A percentile compares a stretch with the other conserved stretches of the same genome.
Conservation (phyloP, 2,888 invertebrate genomes). For the Cremastinae sp. region DNA sequence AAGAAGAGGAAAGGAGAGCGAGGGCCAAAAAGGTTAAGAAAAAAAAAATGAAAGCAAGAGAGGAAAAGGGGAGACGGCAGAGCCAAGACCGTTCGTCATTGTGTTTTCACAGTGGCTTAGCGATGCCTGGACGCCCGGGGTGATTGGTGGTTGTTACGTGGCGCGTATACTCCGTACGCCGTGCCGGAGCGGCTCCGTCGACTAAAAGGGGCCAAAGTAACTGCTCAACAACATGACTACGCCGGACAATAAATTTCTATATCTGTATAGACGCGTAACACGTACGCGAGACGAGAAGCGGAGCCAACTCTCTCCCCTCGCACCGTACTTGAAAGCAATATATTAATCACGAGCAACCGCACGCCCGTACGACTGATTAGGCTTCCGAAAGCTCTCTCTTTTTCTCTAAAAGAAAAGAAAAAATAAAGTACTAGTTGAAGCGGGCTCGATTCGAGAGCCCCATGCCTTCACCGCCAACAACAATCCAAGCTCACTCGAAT, state of each 20-base stretch:
- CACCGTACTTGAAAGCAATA: constrained; percentile 37
- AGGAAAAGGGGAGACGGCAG: neutral
- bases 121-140: constrained; percentile 48
- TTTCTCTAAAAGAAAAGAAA: too few relatives aligned
- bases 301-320: constrained; percentile 29
- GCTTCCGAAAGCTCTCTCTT: constrained; percentile 34
- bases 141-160: constrained; percentile 54
- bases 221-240: constrained; percentile 51
- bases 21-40: neutral
- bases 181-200: constrained; percentile 14
- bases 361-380: constrained; percentile 62
- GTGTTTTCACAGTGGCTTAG: constrained; percentile 56
- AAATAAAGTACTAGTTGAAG: neutral
- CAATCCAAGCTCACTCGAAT: too few relatives aligned
- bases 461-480: neutral
- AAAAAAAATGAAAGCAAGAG: neutral
- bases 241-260: constrained; percentile 1
- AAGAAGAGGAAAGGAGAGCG: too few relatives aligned
- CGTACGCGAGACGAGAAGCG: constrained; percentile 2
- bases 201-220: constrained; percentile 54
- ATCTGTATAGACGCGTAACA: neutral
- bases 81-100: constrained; percentile 56
- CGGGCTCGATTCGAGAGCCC: neutral
- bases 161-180: constrained; percentile 41
- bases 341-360: constrained; percentile 62